Evolutionary conservation across 2,797 vertebrate genomes (phyloP).

Genomic region (Chlorospingus semifuscus): DNA sequence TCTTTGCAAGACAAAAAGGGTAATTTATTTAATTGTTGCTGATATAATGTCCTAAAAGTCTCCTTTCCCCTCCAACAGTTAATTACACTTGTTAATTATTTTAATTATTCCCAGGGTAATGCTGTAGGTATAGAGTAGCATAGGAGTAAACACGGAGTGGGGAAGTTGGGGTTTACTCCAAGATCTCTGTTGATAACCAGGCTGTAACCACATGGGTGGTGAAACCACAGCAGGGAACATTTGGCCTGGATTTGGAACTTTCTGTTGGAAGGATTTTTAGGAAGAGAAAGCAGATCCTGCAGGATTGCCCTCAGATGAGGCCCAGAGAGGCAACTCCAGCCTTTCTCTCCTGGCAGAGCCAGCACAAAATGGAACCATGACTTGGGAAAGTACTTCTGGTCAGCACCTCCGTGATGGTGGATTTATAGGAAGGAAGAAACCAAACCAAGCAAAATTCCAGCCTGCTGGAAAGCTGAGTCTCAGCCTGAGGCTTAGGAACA

Average conservation of each 20-base stretch:
- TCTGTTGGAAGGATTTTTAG: neutral
- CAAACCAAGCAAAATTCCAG: neutral
- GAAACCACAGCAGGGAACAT: neutral
- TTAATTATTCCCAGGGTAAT: slow-evolving; percentile 1
- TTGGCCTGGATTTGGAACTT: neutral
- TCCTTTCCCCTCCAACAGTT: slow-evolving; percentile 26
- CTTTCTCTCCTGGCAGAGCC: neutral
- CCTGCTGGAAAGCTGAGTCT: neutral
- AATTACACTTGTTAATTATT: slow-evolving; percentile 47
- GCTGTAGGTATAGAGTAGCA: neutral
- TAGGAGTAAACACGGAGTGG: neutral
- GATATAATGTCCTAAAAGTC: neutral
- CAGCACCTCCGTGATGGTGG: fast-evolving
- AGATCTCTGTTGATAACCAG: fast-evolving
- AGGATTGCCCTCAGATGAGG: neutral
- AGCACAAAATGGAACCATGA: fast-evolving
- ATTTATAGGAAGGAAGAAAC: neutral
- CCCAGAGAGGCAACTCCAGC: fast-evolving
- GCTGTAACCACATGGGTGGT: neutral
- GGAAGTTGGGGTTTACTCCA: neutral
- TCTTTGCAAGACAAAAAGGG: slow-evolving; percentile 27
- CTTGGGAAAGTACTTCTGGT: fast-evolving
- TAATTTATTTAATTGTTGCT: slow-evolving; percentile 40
- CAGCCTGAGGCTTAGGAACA: neutral
- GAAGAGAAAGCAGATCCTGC: neutral